Base-by-base conservation (phyloP, 35 echinoderm and acorn worm genomes). In the Patiria miniata region DNA sequence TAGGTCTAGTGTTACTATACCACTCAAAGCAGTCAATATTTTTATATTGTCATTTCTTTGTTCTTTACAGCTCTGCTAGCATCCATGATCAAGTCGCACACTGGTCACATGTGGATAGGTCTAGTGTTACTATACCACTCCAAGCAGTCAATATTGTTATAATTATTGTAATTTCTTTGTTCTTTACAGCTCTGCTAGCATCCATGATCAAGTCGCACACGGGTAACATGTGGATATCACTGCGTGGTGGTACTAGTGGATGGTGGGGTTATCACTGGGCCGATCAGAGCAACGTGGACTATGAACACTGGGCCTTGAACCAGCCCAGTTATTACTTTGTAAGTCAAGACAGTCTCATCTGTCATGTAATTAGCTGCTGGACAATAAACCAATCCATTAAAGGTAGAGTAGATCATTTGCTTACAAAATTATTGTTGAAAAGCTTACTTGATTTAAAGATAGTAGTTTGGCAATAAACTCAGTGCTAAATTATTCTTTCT, bases 211-310 rank as follows among this genome's bases (percentile, higher is more conserved):
- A 73, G 65, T 73, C 5, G 10, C 29, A 26, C 30, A 73, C 65
- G 2, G 65, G 65, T 10, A 73, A 73, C 65, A 10, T 73, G 65
- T 73, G 65, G 65, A 73, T 16, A 1, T 26, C 19, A 60, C 57
- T 32, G 14, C 26, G 65, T 73, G 29, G 65, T 47, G 65, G 14
- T 28, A 73, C 65, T 73, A 30, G 14, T 73, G 34, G 23, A 14
- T 73, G 34, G 23, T 73, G 34, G 23, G 65, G 34, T 12, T 73
- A 73, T 36, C 65, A 73, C 29, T 73, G 65, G 65, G 22, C 9
- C 29, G 65, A 73, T 73, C 26, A 73, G 10, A 32, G 26, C 18
- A 73, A 73, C 34, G 65, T 73, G 30, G 65, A 73, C 65, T 73
- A 32, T 23, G 26, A 73, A 23, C 65, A 73, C 65, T 73, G 65